A percentile compares a stretch with the other conserved stretches of the same genome.
Conservation (phyloP, 2,797 vertebrate genomes). For the Sebastiscus albofasciatus region DNA sequence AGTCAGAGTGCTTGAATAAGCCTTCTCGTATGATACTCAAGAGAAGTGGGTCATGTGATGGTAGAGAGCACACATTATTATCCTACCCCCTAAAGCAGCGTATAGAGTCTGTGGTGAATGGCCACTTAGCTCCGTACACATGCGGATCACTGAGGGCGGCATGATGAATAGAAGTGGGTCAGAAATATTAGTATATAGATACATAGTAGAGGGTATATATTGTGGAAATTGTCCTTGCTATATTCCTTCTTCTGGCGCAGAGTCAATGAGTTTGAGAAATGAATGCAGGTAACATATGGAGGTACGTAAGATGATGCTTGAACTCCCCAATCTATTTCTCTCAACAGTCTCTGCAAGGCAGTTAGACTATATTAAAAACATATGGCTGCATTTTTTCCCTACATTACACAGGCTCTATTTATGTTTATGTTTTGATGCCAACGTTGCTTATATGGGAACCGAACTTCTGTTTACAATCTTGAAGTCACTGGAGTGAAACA, state of each 20-base stretch:
- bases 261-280: slow-evolving; percentile 21
- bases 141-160: slow-evolving; percentile 37
- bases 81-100: slow-evolving; percentile 41
- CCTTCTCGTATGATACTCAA: slow-evolving; percentile 33
- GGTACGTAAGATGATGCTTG: neutral
- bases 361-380: slow-evolving; percentile 51
- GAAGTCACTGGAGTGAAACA: slow-evolving; percentile 47
- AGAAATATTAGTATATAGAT: slow-evolving; percentile 19
- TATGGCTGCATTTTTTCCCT: slow-evolving; percentile 30
- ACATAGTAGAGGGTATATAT: neutral
- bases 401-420: slow-evolving; percentile 37
- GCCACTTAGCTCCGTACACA: slow-evolving; percentile 57
- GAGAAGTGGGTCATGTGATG: slow-evolving; percentile 70
- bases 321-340: slow-evolving; percentile 3
- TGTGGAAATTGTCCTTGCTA: neutral
- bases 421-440: slow-evolving; percentile 35
- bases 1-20: slow-evolving; percentile 15
- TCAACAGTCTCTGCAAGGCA: slow-evolving; percentile 12
- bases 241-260: slow-evolving; percentile 9
- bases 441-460: slow-evolving; percentile 5
- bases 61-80: slow-evolving; percentile 50
- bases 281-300: slow-evolving; percentile 46
- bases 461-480: slow-evolving; percentile 53
- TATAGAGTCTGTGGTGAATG: slow-evolving; percentile 35
- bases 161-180: slow-evolving; percentile 59